phyloP scores from a whole-genome alignment of 2,888 invertebrate genomes.

The Dynastes maya region DNA sequence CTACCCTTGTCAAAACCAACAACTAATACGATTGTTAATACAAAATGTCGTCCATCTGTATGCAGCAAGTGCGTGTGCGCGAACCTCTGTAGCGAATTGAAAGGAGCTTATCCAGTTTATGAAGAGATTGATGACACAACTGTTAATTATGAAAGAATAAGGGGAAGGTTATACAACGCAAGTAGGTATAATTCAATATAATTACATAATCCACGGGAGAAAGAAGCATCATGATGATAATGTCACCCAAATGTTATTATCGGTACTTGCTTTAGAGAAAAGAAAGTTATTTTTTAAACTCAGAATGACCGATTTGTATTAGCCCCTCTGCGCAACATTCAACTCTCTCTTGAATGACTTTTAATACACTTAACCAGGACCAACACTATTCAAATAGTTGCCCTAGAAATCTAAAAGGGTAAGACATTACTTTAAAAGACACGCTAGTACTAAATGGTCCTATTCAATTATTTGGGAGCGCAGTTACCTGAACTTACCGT shows the following conservation, averaged over 20 bases:
- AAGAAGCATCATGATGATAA: not conserved
- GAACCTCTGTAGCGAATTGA: conserved; percentile 1
- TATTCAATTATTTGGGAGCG: too few species aligned
- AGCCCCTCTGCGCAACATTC: too few species aligned
- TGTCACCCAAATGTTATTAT: not conserved
- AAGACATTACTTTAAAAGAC: too few species aligned
- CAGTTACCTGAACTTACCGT: too few species aligned
- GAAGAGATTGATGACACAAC: conserved; percentile 14
- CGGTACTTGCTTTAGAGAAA: not conserved
- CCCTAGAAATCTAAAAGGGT: too few species aligned
- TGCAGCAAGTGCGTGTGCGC: conserved; percentile 30
- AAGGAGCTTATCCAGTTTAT: conserved; percentile 8
- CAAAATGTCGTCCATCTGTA: not conserved
- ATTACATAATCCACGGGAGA: not conserved
- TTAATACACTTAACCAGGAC: too few species aligned
- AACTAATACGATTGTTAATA: not conserved
- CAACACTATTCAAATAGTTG: too few species aligned
- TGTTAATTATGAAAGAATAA: conserved; percentile 43
- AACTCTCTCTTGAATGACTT: too few species aligned
- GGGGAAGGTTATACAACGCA: conserved; percentile 33
- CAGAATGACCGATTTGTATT: too few species aligned
- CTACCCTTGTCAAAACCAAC: conserved; percentile 29
- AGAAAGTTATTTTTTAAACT: too few species aligned
- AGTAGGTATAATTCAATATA: not conserved
- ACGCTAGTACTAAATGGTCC: too few species aligned